These are phyloP conservation scores for Agapostemon virescens DNA, from an alignment of 2,888 invertebrate species.

Conservation along the genomic window DNA sequence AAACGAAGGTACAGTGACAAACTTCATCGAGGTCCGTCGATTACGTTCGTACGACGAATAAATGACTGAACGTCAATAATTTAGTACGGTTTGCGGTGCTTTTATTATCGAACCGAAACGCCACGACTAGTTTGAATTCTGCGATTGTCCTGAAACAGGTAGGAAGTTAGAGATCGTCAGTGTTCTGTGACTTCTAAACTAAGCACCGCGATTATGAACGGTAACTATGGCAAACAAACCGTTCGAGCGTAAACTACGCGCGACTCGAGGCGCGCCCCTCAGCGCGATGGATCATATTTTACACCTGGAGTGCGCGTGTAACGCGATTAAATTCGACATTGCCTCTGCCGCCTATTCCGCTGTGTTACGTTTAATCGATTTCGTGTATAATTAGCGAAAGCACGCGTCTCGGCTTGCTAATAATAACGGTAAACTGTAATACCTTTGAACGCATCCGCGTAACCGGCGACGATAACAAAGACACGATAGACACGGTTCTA, in stretches of 20 bases:
- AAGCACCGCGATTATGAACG: conserved; percentile 54
- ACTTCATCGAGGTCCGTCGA: not conserved
- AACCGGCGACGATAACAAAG: conserved; percentile 50
- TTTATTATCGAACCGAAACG: not conserved
- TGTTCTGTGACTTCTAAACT: conserved; percentile 40
- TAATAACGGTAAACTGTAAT: conserved; percentile 55
- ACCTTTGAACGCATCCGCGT: conserved; percentile 49
- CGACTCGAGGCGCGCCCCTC: conserved; percentile 45
- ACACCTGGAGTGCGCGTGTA: conserved; percentile 50
- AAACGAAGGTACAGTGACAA: not conserved
- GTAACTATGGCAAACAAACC: conserved; percentile 58
- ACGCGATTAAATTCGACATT: conserved; percentile 64
- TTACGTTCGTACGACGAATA: not conserved
- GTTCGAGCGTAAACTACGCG: conserved; percentile 59
- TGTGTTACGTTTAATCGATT: conserved; percentile 68
- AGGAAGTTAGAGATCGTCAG: conserved; percentile 6
- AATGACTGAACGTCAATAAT: not conserved
- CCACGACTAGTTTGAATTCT: not conserved
- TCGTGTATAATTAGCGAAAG: conserved; percentile 64
- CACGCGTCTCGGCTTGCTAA: conserved; percentile 54
- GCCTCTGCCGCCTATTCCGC: conserved; percentile 46
- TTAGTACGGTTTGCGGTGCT: not conserved
- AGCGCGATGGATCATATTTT: conserved; percentile 49
- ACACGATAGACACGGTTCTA: conserved; percentile 43
- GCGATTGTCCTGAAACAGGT: not conserved